phyloP scores from a whole-genome alignment of 2,888 invertebrate genomes.

The Hylaea fasciaria region DNA sequence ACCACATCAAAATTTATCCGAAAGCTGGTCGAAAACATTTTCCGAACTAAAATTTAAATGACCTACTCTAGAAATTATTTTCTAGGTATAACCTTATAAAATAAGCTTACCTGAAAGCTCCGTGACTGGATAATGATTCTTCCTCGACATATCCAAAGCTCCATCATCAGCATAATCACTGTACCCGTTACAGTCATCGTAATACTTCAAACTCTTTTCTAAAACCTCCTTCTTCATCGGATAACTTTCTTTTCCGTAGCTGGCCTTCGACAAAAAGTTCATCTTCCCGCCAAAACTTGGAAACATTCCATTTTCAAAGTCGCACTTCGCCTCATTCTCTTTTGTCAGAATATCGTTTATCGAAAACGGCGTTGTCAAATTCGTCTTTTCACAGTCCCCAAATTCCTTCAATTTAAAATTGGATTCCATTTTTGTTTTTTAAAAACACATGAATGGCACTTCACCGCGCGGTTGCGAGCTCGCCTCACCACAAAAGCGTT shows the following conservation, averaged over 20 bases:
- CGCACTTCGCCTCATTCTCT: slow-evolving; percentile 77
- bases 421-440: slow-evolving; percentile 71
- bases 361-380: slow-evolving; percentile 87
- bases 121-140: slow-evolving; percentile 75
- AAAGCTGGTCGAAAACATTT: too few relatives aligned
- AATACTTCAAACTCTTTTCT: slow-evolving; percentile 74
- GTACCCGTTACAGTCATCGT: slow-evolving; percentile 71
- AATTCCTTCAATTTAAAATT: slow-evolving; percentile 75
- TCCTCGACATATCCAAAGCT: slow-evolving; percentile 81
- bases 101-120: slow-evolving; percentile 72
- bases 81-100: too few relatives aligned
- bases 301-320: slow-evolving; percentile 76
- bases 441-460: slow-evolving; percentile 62
- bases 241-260: slow-evolving; percentile 60
- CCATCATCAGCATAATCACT: slow-evolving; percentile 74
- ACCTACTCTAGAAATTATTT: too few relatives aligned
- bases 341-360: slow-evolving; percentile 90
- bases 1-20: too few relatives aligned
- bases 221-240: slow-evolving; percentile 67
- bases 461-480: slow-evolving; percentile 61
- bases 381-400: slow-evolving; percentile 77
- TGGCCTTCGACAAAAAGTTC: slow-evolving; percentile 65
- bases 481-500: slow-evolving; percentile 81
- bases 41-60: too few relatives aligned
- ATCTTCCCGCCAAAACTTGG: slow-evolving; percentile 73